Evolutionary conservation across 2,888 invertebrate species (phyloP).

Genomic region (Caenorhabditis sinica): DNA sequence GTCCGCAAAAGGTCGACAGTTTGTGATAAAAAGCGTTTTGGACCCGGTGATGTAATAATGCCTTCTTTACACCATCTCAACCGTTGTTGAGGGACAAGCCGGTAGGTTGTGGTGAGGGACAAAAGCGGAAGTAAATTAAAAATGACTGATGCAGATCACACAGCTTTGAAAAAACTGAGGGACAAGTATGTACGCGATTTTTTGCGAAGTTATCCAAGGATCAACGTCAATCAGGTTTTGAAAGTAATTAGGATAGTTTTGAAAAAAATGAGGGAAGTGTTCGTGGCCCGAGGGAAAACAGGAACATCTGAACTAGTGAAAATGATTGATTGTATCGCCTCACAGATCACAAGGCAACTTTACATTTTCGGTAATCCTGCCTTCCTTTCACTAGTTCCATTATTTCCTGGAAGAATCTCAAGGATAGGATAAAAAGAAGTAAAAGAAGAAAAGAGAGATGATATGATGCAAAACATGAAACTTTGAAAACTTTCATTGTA

Average conservation of each 20-base stretch:
- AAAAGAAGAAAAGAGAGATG: not conserved
- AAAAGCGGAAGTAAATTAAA: conserved; percentile 53
- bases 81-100: conserved; percentile 46
- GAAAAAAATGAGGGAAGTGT: conserved; percentile 35
- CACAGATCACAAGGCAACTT: conserved; percentile 51
- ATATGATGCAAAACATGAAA: conserved; percentile 50
- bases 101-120: conserved; percentile 54
- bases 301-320: conserved; percentile 51
- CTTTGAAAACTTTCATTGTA: conserved; percentile 47
- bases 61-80: conserved; percentile 36
- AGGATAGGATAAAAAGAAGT: not conserved
- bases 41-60: conserved; percentile 62
- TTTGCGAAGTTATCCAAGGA: conserved; percentile 40
- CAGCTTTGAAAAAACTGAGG: conserved; percentile 33
- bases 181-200: conserved; percentile 55
- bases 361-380: conserved; percentile 49
- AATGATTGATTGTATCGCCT: conserved; percentile 55
- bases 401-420: conserved; percentile 30
- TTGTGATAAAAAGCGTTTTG: conserved; percentile 59
- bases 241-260: conserved; percentile 56
- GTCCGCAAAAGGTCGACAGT: conserved; percentile 64
- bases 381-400: conserved; percentile 44
- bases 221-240: conserved; percentile 53
- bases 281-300: conserved; percentile 37
- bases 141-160: conserved; percentile 53